Percentiles rank a stretch among this genome's conserved stretches.
Evolutionary conservation across 2,113 vertebrate genomes (phyloP).

Genomic region (Pholis gunnellus): DNA sequence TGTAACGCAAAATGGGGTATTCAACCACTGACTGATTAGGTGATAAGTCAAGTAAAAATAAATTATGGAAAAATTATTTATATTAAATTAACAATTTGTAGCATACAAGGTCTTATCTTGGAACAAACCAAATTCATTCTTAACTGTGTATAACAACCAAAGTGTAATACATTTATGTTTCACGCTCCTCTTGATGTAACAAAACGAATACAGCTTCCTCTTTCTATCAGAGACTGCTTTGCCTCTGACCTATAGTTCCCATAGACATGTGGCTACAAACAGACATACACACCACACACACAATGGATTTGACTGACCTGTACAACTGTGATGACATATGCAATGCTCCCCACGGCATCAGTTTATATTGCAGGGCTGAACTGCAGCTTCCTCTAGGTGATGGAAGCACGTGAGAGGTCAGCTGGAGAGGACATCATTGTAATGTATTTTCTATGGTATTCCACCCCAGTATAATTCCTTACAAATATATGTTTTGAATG

Average conservation of each 20-base stretch:
- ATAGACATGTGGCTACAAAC: neutral
- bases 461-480: constrained; percentile 8
- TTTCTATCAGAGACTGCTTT: neutral
- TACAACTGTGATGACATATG: constrained; percentile 62
- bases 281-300: neutral
- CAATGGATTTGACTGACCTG: constrained; percentile 38
- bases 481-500: constrained; percentile 8
- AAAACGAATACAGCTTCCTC: neutral
- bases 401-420: constrained; percentile 26
- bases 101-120: neutral
- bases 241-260: neutral
- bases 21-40: neutral
- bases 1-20: too few relatives aligned
- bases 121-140: neutral
- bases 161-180: neutral
- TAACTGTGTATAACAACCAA: neutral
- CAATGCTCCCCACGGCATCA: constrained; percentile 59
- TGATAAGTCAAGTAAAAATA: neutral
- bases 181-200: neutral
- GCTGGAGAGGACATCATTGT: constrained; percentile 29
- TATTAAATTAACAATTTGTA: neutral
- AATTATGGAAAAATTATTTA: too few relatives aligned
- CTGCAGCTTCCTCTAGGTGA: constrained; percentile 18
- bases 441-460: constrained; percentile 8
- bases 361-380: constrained; percentile 31